These are phyloP conservation scores for Opisthocomus hoazin DNA, from an alignment of 2,113 vertebrate genomes.

Conservation along the genomic window DNA sequence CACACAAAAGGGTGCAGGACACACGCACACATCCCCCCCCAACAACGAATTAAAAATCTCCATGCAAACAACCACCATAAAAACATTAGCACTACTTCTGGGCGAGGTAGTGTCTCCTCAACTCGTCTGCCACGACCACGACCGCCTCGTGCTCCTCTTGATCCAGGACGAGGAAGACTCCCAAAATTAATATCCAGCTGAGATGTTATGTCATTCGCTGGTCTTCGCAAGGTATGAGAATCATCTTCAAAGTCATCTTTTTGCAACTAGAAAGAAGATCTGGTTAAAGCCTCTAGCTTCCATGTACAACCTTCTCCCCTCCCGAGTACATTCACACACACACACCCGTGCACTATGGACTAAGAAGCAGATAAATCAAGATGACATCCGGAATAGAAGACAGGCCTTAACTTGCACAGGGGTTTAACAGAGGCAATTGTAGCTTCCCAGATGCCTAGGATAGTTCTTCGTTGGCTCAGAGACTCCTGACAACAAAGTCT, in stretches of 20 bases:
- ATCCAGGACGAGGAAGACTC: conserved; percentile 81
- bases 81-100: conserved; percentile 60
- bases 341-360: neutral
- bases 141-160: conserved; percentile 78
- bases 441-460: neutral
- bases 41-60: neutral
- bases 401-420: neutral
- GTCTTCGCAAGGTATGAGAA: conserved; percentile 74
- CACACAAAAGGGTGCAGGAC: neutral
- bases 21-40: neutral
- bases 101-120: conserved; percentile 9
- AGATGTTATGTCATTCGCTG: conserved; percentile 92
- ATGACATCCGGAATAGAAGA: neutral
- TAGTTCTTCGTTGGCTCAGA: neutral
- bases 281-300: neutral
- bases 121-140: conserved; percentile 58
- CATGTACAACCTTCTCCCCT: neutral
- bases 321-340: neutral
- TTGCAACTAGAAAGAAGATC: conserved; percentile 56
- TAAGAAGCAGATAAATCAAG: neutral
- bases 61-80: neutral
- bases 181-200: conserved; percentile 94
- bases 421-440: neutral
- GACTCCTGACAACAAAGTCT: neutral
- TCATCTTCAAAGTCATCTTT: conserved; percentile 74